Evolutionary conservation across 2,113 vertebrate species (phyloP), one percentile per base, ranked within the genome.

Genomic region (Brachyhypopomus occidentalis): DNA sequence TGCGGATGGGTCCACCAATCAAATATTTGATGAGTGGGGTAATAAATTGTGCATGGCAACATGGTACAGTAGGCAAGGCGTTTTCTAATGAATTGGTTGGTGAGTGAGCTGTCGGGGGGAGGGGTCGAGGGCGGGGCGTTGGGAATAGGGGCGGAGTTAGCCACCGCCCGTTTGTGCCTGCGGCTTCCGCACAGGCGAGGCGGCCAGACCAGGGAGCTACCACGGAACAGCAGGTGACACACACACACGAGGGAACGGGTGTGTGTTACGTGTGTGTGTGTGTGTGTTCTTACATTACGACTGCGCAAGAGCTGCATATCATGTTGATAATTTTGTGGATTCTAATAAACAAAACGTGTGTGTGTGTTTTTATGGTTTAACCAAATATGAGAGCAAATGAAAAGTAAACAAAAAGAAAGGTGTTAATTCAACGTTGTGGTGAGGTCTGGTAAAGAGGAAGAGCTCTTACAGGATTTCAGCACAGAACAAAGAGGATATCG

Each of bases 401-500:
- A 67, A 67, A 20, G 30, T 19, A 34, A 36, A 36, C 64, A 34
- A 36, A 75, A 75, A 14, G 20, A 25, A 75, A n/a, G 17, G 20
- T n/a, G 64, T 20, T 52, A 41, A 70, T 34, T 8, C 22, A 14
- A 23, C 14, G 1, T 9, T 41, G 5, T 41, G 41, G 70, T 5
- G 22, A 14, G 23, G 71, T 2, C 23, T 0, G 30, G 30, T 30
- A 30, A 30, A 30, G 30, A 30, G 30, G n/a, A n/a, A 77, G 63
- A 62, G 38, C 48, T 52, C 72, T 67, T 69, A 58, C 2, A 9
- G 36, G 60, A 48, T 78, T 83, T 60, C 81, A 73, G 34, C 6
- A 27, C 73, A 45, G 41, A 41, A 27, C 59, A 66, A 45, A 60
- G 69, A 22, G 78, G n/a, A 34, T 69, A 81, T 81, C 20, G 62